Conservation (phyloP, 2,888 invertebrate species). For the Dicycla oo region DNA sequence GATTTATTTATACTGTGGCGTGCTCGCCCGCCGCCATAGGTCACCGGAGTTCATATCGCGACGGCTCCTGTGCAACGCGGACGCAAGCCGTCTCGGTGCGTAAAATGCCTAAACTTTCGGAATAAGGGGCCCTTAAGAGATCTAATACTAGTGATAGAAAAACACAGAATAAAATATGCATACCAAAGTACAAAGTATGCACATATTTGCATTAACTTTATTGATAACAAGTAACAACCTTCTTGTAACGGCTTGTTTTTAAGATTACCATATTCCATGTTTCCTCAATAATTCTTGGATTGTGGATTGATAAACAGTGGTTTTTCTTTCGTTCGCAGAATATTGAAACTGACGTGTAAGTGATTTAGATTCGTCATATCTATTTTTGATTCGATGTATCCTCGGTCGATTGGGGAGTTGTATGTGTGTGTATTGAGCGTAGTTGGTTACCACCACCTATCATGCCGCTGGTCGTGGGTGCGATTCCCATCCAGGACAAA, state of each 20-base stretch:
- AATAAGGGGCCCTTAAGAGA: too few species aligned
- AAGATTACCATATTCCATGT: slow-evolving; percentile 17
- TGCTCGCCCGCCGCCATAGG: too few species aligned
- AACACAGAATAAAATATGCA: slow-evolving; percentile 2
- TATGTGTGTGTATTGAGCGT: background rate
- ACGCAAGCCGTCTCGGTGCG: too few species aligned
- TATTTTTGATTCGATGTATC: slow-evolving; percentile 34
- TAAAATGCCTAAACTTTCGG: too few species aligned
- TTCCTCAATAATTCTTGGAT: slow-evolving; percentile 39
- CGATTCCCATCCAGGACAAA: too few species aligned
- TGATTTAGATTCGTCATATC: slow-evolving; percentile 49
- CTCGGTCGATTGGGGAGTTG: slow-evolving; percentile 3
- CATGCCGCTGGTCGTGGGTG: too few species aligned
- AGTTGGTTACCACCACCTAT: too few species aligned
- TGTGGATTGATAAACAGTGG: slow-evolving; percentile 43
- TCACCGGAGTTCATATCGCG: too few species aligned
- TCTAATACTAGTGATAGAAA: background rate
- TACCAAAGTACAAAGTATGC: slow-evolving; percentile 7
- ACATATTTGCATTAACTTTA: slow-evolving; percentile 14
- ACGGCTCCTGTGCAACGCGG: too few species aligned
- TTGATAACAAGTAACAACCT: background rate
- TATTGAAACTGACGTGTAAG: slow-evolving; percentile 23
- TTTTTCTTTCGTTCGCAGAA: slow-evolving; percentile 40
- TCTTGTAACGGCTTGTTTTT: background rate
- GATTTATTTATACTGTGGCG: too few species aligned